Evolutionary conservation across 2,888 invertebrate genomes (phyloP), one percentile per base, ranked within the genome.

Genomic region (Anarsia innoxiella): DNA sequence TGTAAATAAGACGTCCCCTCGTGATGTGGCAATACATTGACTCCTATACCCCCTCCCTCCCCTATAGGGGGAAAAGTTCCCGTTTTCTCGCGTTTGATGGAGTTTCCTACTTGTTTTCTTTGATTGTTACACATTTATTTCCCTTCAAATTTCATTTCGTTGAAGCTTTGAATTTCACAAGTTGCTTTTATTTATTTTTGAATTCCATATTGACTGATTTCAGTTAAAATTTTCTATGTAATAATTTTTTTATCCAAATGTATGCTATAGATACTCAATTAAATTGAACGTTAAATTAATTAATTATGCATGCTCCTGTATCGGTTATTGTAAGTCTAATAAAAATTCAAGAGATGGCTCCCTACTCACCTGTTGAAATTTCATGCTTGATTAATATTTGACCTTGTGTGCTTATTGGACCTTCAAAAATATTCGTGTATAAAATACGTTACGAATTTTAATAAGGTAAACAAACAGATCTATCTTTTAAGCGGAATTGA

Each of bases 21-120:
- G 23, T 28, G 44, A 39, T 27, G 42, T 44, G 45, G 46, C 53
- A 57, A 67, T 69, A 66, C 67, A 73, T 70, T 65, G 66, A 69
- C 64, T 73, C 53, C 53, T 56, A 57, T 56, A 63, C 62, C 55
- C 49, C 37, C 35, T 39, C 45, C 10, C 15, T 13, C 26, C 3
- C 19, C 19, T n/a, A n/a, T n/a, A n/a, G n/a, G n/a, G n/a, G 11
- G 10, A 31, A 16, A 31, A n/a, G 44, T 47, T 45, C 41, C 39
- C 41, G 37, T 33, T 46, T 35, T n/a, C n/a, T n/a, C n/a, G n/a
- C n/a, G n/a, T n/a, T n/a, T n/a, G n/a, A n/a, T n/a, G n/a, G n/a
- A n/a, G n/a, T n/a, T n/a, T n/a, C n/a, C n/a, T n/a, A n/a, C n/a
- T n/a, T n/a, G n/a, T n/a, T n/a, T n/a, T n/a, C n/a, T n/a, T n/a